These are phyloP conservation scores for Oasisia sp. DNA, from an alignment of 2,888 invertebrate species.

Conservation along the genomic window DNA sequence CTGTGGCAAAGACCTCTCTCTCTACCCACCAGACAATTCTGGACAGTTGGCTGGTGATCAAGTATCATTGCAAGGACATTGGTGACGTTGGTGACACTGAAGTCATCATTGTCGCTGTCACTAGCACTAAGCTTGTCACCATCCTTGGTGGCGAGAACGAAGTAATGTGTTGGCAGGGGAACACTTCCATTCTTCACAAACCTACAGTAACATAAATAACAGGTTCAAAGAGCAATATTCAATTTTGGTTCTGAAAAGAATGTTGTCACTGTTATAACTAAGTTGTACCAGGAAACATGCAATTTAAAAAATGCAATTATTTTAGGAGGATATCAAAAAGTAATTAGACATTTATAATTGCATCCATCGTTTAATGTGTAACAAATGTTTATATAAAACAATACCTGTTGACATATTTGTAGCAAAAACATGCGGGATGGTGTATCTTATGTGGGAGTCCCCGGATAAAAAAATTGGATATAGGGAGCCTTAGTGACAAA, in stretches of 20 bases:
- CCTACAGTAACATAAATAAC: conserved; percentile 35
- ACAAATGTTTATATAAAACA: too few relatives aligned
- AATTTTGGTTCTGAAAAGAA: not conserved
- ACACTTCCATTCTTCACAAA: conserved; percentile 41
- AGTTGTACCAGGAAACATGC: not conserved
- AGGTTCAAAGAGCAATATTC: not conserved
- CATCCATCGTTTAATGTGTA: too few relatives aligned
- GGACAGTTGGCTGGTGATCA: conserved; percentile 45
- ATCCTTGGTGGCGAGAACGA: conserved; percentile 46
- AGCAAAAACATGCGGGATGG: too few relatives aligned
- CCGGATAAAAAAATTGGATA: too few relatives aligned
- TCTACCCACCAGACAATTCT: conserved; percentile 52
- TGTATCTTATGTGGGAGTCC: too few relatives aligned
- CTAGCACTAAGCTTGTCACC: not conserved
- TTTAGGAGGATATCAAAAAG: not conserved
- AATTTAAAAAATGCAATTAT: not conserved
- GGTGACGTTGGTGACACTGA: conserved; percentile 13
- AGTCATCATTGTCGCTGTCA: not conserved
- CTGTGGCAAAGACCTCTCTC: not conserved
- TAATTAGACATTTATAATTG: not conserved
- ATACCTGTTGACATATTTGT: too few relatives aligned
- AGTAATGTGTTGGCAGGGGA: conserved; percentile 56
- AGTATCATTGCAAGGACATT: conserved; percentile 48
- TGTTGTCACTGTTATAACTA: not conserved
- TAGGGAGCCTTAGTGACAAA: too few relatives aligned